Percentiles rank a stretch among this genome's conserved stretches.
phyloP scores from a whole-genome alignment of 1,140 invertebrate species.

The Eurosta solidaginis region DNA sequence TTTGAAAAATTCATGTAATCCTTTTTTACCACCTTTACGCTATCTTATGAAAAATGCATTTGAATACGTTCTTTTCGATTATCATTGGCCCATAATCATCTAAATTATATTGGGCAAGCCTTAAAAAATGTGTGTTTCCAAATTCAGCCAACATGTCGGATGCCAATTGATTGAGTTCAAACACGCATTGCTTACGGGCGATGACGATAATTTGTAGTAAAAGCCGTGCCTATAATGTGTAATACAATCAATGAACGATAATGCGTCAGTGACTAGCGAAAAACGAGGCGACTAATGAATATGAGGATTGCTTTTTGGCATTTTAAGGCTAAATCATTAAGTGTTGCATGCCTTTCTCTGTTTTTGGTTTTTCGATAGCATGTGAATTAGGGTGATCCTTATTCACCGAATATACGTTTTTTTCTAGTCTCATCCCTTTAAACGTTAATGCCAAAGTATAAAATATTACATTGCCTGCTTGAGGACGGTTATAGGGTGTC shows the following conservation, averaged over 20 bases:
- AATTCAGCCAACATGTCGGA: constrained; percentile 23
- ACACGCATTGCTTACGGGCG: neutral
- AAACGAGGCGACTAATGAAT: neutral
- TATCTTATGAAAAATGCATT: constrained; percentile 13
- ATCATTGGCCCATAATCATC: neutral
- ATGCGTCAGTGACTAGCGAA: constrained; percentile 10
- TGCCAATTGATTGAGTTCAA: constrained; percentile 20
- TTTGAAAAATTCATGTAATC: neutral
- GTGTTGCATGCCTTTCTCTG: neutral
- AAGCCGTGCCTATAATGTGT: neutral
- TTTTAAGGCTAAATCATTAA: neutral
- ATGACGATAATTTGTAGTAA: neutral
- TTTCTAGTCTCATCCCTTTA: too few species aligned
- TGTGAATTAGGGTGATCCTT: neutral
- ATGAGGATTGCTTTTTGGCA: neutral
- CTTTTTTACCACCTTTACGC: neutral
- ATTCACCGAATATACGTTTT: too few species aligned
- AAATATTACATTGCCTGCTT: too few species aligned
- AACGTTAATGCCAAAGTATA: too few species aligned
- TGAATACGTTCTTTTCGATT: constrained; percentile 12
- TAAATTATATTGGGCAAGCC: constrained; percentile 16
- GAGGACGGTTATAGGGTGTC: too few species aligned
- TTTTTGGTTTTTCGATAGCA: constrained; percentile 5
- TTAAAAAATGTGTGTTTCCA: neutral
- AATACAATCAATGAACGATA: neutral